Evolutionary conservation across 2,888 invertebrate species (phyloP), one percentile per base, ranked within the genome.

Genomic region (Selenia dentaria): DNA sequence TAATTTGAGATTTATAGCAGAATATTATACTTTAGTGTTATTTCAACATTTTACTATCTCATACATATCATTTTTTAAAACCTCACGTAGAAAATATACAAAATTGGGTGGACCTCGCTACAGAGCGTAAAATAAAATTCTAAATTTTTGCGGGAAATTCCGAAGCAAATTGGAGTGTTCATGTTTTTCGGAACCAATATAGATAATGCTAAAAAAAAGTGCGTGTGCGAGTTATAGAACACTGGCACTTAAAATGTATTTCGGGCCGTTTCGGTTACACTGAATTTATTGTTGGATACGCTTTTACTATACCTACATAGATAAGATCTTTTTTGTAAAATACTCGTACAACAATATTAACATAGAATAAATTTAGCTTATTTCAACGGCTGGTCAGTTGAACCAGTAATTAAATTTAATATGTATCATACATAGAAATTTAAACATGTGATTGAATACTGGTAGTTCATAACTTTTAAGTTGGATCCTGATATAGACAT

Each of bases 41-140:
- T 36, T 34, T 27, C 16, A 14, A 16, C 27, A 32, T 38, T 38
- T 38, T 24, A 27, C 26, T 24, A 26, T 10, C 26, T 10, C 14
- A 11, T 31, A 27, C 6, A 28, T 11, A 27, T 8, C 14, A 42
- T 25, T 35, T 40, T 39, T 46, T 11, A 20, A 34, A 47, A 37
- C 10, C 36, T 10, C 13, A 29, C 36, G 31, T 18, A 25, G 3
- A 40, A 43, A 56, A 35, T 16, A 47, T 53, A 25, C 32, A 38
- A 44, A 52, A 45, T 43, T 6, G 24, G 33, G 35, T 35, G 44
- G 29, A 43, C 40, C 44, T 25, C 39, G 39, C 48, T 54, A 34
- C 35, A 41, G 32, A 26, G 25, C 45, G 51, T 35, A 41, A 52
- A 44, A 43, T 51, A 44, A 45, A 52, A 52, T 26, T 28, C 25